phyloP scores from a whole-genome alignment of 2,888 invertebrate species.

The Drosophila rellima region DNA sequence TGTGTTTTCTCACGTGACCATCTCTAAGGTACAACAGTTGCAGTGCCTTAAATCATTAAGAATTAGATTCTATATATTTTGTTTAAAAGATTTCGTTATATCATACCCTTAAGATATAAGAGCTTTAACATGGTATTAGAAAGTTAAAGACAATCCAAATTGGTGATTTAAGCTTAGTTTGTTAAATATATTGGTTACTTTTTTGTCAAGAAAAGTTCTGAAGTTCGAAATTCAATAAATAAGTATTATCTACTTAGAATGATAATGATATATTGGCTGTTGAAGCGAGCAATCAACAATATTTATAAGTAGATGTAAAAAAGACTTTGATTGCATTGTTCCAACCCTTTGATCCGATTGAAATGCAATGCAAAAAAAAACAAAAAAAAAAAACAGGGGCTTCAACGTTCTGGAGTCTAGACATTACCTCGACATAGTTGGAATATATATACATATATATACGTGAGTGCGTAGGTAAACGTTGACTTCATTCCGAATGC shows the following conservation, averaged over 20 bases:
- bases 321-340: slow-evolving; percentile 25
- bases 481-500: slow-evolving; percentile 34
- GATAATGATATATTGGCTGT: neutral
- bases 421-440: slow-evolving; percentile 29
- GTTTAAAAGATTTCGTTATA: neutral
- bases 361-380: slow-evolving; percentile 10
- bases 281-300: neutral
- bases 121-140: too few species aligned
- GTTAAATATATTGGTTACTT: too few species aligned
- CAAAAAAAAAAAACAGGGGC: neutral
- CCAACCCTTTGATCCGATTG: slow-evolving; percentile 28
- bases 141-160: too few species aligned
- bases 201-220: neutral
- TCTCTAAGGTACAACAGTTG: neutral
- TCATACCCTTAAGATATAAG: neutral
- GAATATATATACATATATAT: neutral
- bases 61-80: neutral
- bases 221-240: neutral
- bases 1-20: slow-evolving; percentile 1
- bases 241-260: neutral
- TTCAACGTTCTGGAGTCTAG: slow-evolving; percentile 2
- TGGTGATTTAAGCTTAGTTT: too few species aligned
- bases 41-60: neutral
- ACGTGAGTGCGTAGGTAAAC: slow-evolving; percentile 13
- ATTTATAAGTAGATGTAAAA: slow-evolving; percentile 19